These are phyloP conservation scores for Willowsia nigromaculata DNA, from an alignment of 2,888 invertebrate species.

Conservation along the genomic window DNA sequence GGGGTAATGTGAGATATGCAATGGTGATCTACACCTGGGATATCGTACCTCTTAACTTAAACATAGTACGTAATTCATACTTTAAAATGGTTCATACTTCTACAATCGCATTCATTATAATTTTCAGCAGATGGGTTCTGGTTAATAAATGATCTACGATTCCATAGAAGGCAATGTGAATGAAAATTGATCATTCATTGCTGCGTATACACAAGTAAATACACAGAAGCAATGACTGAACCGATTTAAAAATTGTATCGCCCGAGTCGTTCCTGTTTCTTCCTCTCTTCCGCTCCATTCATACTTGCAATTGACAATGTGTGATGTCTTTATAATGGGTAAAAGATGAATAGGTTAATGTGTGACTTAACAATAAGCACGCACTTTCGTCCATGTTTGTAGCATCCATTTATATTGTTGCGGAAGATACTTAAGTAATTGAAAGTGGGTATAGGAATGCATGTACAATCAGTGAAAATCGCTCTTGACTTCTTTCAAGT, in stretches of 20 bases:
- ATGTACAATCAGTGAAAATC: neutral
- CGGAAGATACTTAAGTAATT: conserved; percentile 13
- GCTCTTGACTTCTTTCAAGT: neutral
- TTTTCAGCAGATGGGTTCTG: too few species aligned
- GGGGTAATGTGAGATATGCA: too few species aligned
- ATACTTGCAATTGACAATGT: conserved; percentile 20
- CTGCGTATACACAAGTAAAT: too few species aligned
- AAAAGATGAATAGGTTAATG: conserved; percentile 21
- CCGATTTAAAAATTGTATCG: neutral
- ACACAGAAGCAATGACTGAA: too few species aligned
- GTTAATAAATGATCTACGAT: too few species aligned
- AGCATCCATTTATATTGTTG: neutral
- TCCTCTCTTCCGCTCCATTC: neutral
- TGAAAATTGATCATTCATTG: too few species aligned
- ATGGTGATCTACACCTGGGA: too few species aligned
- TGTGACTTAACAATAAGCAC: conserved; percentile 28
- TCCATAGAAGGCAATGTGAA: too few species aligned
- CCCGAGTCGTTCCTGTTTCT: neutral
- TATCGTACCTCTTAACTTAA: too few species aligned
- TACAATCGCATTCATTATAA: too few species aligned
- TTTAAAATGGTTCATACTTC: too few species aligned
- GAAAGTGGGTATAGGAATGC: neutral
- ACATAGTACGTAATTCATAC: too few species aligned
- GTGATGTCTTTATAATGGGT: conserved; percentile 42
- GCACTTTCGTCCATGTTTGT: conserved; percentile 21